Percentiles rank a stretch among this genome's conserved stretches.
Conservation (phyloP, 1,140 invertebrate genomes). For the Diploscapter pachys region DNA sequence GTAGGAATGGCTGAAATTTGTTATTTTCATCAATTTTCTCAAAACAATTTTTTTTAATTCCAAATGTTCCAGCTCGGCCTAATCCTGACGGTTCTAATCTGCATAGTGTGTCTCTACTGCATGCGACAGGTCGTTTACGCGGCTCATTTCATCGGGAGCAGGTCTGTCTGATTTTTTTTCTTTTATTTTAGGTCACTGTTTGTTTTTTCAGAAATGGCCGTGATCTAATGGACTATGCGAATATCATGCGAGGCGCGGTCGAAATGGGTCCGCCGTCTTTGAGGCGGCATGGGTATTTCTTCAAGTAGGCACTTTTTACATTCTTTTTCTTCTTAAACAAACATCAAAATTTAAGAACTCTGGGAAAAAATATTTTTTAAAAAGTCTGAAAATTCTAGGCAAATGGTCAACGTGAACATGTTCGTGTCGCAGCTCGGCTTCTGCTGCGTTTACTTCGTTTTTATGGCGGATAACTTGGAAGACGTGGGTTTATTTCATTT, state of each 20-base stretch:
- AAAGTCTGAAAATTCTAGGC: conserved; percentile 25
- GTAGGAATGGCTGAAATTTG: too few species aligned
- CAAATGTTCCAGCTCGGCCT: conserved; percentile 46
- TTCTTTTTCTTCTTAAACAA: conserved; percentile 1
- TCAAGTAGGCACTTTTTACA: conserved; percentile 24
- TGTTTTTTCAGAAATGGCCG: conserved; percentile 43
- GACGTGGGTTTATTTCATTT: neutral
- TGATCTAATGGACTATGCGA: conserved; percentile 56
- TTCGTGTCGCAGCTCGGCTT: conserved; percentile 89
- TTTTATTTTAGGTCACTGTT: neutral
- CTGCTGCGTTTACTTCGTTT: conserved; percentile 91
- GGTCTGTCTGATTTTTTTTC: neutral
- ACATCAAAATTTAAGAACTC: neutral
- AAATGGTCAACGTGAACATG: conserved; percentile 62
- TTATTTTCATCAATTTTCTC: too few species aligned
- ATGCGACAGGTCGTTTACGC: conserved; percentile 49
- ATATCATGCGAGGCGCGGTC: conserved; percentile 53
- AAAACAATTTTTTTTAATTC: too few species aligned
- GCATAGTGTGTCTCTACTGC: conserved; percentile 50
- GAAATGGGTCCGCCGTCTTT: conserved; percentile 52
- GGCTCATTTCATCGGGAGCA: conserved; percentile 48
- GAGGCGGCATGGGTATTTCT: conserved; percentile 42
- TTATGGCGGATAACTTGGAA: conserved; percentile 74
- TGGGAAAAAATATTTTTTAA: neutral
- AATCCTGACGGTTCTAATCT: conserved; percentile 44